A percentile compares a stretch with the other conserved stretches of the same genome.
phyloP scores from a whole-genome alignment of 2,888 invertebrate genomes.

The Sphaerophoria taeniata region DNA sequence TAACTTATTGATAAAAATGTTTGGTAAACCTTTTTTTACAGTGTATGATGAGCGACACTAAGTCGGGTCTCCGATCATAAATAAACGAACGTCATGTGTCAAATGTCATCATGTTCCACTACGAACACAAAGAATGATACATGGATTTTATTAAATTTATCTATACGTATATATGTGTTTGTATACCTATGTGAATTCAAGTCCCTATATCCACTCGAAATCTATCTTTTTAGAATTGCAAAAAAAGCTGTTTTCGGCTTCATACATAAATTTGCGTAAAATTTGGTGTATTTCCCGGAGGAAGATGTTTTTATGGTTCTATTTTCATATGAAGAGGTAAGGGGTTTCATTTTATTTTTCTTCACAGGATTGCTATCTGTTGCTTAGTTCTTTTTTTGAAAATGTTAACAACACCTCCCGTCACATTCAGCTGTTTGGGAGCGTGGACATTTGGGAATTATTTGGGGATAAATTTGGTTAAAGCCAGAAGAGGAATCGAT shows the following conservation, averaged over 20 bases:
- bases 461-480: slow-evolving; percentile 63
- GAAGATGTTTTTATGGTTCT: slow-evolving; percentile 40
- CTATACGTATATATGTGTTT: neutral
- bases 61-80: slow-evolving; percentile 19
- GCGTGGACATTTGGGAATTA: slow-evolving; percentile 43
- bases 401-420: slow-evolving; percentile 31
- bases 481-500: slow-evolving; percentile 38
- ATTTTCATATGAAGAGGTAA: slow-evolving; percentile 59
- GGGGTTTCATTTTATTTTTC: slow-evolving; percentile 24
- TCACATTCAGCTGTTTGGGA: slow-evolving; percentile 7
- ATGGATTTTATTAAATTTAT: no score
- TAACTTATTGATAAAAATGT: no score
- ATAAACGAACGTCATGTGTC: slow-evolving; percentile 26
- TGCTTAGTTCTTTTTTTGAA: slow-evolving; percentile 28
- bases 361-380: slow-evolving; percentile 27
- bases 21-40: neutral
- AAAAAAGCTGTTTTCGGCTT: slow-evolving; percentile 5
- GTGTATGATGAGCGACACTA: neutral
- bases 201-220: neutral
- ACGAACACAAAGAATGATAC: slow-evolving; percentile 3
- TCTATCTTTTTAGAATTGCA: neutral
- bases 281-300: slow-evolving; percentile 33
- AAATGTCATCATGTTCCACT: slow-evolving; percentile 32
- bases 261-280: slow-evolving; percentile 50
- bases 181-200: neutral